phyloP scores from a whole-genome alignment of 2,888 invertebrate species.

The Ethmia dodecea region DNA sequence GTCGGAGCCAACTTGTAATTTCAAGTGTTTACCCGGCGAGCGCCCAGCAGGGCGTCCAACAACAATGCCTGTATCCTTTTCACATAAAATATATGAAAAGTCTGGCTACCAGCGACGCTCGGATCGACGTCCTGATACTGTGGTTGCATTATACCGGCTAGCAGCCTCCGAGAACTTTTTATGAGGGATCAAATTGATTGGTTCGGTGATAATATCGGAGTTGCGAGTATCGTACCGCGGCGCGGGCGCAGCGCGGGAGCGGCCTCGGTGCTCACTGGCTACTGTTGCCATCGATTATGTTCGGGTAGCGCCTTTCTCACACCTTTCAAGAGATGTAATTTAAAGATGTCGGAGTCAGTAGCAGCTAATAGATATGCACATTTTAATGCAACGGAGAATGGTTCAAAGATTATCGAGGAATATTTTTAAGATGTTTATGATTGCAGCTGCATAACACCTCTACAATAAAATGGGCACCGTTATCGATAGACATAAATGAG shows the following conservation, averaged over 20 bases:
- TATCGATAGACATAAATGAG: too few species aligned
- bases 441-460: constrained; percentile 1
- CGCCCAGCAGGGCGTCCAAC: constrained; percentile 62
- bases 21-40: constrained; percentile 71
- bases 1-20: constrained; percentile 68
- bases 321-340: constrained; percentile 57
- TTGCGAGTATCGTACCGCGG: constrained; percentile 48
- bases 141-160: constrained; percentile 58
- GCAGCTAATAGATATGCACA: constrained; percentile 48
- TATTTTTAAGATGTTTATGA: constrained; percentile 16
- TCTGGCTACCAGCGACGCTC: constrained; percentile 60
- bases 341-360: constrained; percentile 38
- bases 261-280: constrained; percentile 31
- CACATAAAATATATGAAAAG: constrained; percentile 77
- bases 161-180: constrained; percentile 71
- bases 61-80: constrained; percentile 77
- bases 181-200: constrained; percentile 77
- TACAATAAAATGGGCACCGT: background rate
- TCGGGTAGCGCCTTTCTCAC: constrained; percentile 53
- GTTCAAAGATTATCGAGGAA: constrained; percentile 22
- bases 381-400: constrained; percentile 41
- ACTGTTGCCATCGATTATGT: constrained; percentile 41
- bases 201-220: constrained; percentile 70
- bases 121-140: constrained; percentile 67
- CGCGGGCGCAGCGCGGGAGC: constrained; percentile 25